Base-by-base conservation (phyloP, 2,888 invertebrate species). In the Glyphotaelius pellucidus region DNA sequence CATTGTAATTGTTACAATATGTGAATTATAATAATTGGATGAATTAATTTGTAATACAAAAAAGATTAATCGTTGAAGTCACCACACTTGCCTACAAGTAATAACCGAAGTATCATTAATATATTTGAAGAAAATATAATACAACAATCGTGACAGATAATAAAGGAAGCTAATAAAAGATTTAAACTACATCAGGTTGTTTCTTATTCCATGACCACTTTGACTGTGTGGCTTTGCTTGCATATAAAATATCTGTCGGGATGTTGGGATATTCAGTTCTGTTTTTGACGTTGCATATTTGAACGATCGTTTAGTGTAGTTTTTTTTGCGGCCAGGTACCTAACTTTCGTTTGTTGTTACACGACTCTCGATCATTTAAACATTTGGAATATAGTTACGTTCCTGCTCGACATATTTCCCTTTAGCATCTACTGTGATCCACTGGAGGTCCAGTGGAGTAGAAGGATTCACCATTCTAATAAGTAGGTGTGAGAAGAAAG, bases 251-350 rank as follows among this genome's bases (percentile, higher is more conserved):
- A 32, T 30, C 7, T 35, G 31, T 32, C 35, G 83, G 9, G 31
- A 31, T 14, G 83, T 35, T 83, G 9, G 83, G 83, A 83, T 83
- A 83, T 83, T 83, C 19, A 35, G 83, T 83, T 83, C 19, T 80
- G 80, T 90, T 89, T 90, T 90, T 90, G 81, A 80, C 38, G 81
- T 90, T 90, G 80, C 90, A 90, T 90, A 83, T 90, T 67, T 81
- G 90, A 90, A 90, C 80, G 90, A 80, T 35, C 80, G 81, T 90
- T 90, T 90, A 90, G 90, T 38, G 90, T 81, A 31, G 90, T 90
- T 90, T 90, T 35, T n/a, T 38, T 83, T 83, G 83, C 83, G 83
- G 83, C 83, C 83, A 35, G 83, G 83, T 83, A 83, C 9, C 83
- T 83, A 83, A 83, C 83, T 83, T 67, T 67, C 25, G 52, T 67